Evolutionary conservation across 2,888 invertebrate genomes (phyloP).

Genomic region (Troides aeacus): DNA sequence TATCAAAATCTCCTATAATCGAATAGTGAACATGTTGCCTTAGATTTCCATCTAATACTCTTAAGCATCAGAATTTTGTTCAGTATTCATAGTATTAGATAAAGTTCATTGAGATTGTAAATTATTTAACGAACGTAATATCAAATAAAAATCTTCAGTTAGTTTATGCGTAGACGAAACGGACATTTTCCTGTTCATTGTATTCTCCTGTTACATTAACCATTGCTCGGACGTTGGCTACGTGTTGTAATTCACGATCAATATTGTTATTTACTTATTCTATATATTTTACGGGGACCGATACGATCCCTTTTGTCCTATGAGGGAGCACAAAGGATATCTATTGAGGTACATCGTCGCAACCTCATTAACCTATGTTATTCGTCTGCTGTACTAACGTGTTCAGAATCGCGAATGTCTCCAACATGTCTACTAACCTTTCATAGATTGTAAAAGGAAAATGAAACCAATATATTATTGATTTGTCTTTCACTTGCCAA

Average conservation of each 20-base stretch:
- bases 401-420: constrained; percentile 4
- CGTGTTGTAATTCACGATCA: constrained; percentile 58
- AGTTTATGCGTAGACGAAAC: constrained; percentile 37
- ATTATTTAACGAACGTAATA: neutral
- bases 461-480: neutral
- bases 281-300: constrained; percentile 42
- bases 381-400: constrained; percentile 21
- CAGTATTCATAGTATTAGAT: too few species aligned
- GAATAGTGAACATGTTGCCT: too few species aligned
- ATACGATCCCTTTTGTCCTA: constrained; percentile 36
- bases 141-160: constrained; percentile 29
- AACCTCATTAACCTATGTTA: constrained; percentile 30
- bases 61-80: too few species aligned
- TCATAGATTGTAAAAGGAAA: constrained; percentile 7
- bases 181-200: constrained; percentile 68
- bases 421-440: constrained; percentile 1
- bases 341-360: constrained; percentile 18
- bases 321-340: constrained; percentile 26
- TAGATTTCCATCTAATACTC: too few species aligned
- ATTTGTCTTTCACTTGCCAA: too few species aligned
- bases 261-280: constrained; percentile 54
- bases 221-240: constrained; percentile 43
- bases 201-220: constrained; percentile 46
- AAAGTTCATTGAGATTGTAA: too few species aligned
- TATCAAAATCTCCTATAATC: too few species aligned